These are phyloP conservation scores for Prionace glauca DNA, from an alignment of 2,797 vertebrate genomes.

Conservation along the genomic window DNA sequence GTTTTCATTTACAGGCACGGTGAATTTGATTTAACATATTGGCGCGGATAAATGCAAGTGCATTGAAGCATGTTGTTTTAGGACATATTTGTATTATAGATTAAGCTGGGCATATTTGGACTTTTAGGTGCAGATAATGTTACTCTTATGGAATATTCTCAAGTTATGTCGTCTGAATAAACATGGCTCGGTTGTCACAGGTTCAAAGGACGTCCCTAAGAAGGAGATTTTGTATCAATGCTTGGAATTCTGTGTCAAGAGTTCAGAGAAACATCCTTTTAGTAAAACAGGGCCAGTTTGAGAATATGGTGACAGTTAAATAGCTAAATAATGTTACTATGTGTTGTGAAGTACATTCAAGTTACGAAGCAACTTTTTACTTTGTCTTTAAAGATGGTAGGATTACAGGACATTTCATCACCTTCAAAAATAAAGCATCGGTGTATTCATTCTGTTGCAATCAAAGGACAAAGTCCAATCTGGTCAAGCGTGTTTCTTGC, in stretches of 20 bases:
- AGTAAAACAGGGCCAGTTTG: neutral
- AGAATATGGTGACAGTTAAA: neutral
- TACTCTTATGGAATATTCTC: conserved; percentile 13
- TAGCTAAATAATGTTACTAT: neutral
- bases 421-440: neutral
- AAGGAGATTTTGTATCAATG: conserved; percentile 10
- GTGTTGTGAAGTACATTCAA: neutral
- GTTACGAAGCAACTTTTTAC: neutral
- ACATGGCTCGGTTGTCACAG: conserved; percentile 6
- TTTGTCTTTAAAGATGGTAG: neutral
- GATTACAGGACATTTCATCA: neutral
- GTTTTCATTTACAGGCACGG: neutral
- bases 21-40: conserved; percentile 19
- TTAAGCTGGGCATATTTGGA: neutral
- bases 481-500: neutral
- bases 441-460: neutral
- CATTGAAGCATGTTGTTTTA: neutral
- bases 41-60: neutral
- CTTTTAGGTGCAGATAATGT: neutral
- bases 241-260: neutral
- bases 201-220: neutral
- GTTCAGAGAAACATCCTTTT: neutral
- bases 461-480: neutral
- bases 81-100: neutral
- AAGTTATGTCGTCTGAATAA: conserved; percentile 21